phyloP scores from a whole-genome alignment of 2,888 invertebrate genomes.

The Xanthia togata region DNA sequence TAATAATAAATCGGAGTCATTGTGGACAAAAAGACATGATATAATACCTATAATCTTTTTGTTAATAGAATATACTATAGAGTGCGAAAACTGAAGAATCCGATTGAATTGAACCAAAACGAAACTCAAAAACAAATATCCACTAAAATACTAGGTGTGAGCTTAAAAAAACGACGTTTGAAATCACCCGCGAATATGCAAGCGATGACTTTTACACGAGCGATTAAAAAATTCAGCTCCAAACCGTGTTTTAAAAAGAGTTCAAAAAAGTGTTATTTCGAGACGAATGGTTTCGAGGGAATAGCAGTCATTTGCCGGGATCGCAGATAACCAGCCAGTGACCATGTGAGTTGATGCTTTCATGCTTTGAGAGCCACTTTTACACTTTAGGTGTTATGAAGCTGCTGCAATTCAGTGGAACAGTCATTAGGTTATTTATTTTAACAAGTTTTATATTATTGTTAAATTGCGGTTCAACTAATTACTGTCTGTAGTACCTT shows the following conservation, averaged over 20 bases:
- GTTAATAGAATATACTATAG: neutral
- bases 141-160: conserved; percentile 11
- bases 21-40: neutral
- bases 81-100: neutral
- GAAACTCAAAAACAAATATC: conserved; percentile 2
- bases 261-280: conserved; percentile 16
- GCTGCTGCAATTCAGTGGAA: conserved; percentile 15
- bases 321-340: neutral
- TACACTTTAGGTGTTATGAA: conserved; percentile 26
- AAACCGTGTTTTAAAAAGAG: conserved; percentile 20
- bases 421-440: no score
- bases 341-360: conserved; percentile 20
- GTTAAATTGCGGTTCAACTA: neutral
- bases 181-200: conserved; percentile 26
- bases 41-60: neutral
- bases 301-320: conserved; percentile 27
- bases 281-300: conserved; percentile 8
- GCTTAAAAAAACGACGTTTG: neutral
- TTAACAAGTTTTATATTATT: neutral
- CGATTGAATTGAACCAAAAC: neutral
- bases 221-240: conserved; percentile 23
- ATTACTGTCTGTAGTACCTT: neutral
- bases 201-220: conserved; percentile 22
- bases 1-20: neutral
- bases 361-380: conserved; percentile 20